A percentile compares a stretch with the other conserved stretches of the same genome.
Conservation (phyloP, 1,140 invertebrate species). For the Theocolax elegans region DNA sequence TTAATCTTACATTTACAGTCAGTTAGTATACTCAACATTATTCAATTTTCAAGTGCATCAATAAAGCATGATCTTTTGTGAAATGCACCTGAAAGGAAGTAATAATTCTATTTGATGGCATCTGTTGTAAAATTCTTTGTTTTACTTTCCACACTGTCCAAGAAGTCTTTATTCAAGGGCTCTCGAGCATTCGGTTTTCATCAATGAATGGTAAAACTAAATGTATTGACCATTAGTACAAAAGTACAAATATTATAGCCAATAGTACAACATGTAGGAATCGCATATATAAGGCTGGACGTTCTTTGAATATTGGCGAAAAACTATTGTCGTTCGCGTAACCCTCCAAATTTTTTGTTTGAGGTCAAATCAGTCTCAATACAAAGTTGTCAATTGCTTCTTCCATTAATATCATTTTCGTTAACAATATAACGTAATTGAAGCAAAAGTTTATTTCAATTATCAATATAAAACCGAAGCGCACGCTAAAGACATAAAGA, state of each 20-base stretch:
- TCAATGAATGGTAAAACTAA: slow-evolving; percentile 1
- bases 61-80: neutral
- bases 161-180: neutral
- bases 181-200: slow-evolving; percentile 12
- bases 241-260: slow-evolving; percentile 17
- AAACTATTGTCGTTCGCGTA: slow-evolving; percentile 6
- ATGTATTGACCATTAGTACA: slow-evolving; percentile 10
- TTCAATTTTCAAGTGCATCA: slow-evolving; percentile 16
- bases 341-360: slow-evolving; percentile 1
- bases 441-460: slow-evolving; percentile 6
- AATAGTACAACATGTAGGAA: slow-evolving; percentile 21
- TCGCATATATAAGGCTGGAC: slow-evolving; percentile 16
- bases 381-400: slow-evolving; percentile 15
- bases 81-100: slow-evolving; percentile 6
- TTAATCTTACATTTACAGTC: slow-evolving; percentile 25
- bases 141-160: neutral
- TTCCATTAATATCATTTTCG: slow-evolving; percentile 11
- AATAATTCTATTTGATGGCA: slow-evolving; percentile 13
- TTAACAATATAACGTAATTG: slow-evolving; percentile 9
- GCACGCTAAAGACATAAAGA: slow-evolving; percentile 18
- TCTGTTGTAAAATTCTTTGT: slow-evolving; percentile 3
- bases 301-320: slow-evolving; percentile 16
- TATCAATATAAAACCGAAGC: neutral
- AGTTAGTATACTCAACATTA: slow-evolving; percentile 26
- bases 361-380: slow-evolving; percentile 22